A percentile compares a stretch with the other conserved stretches of the same genome.
These are phyloP conservation scores for Picathartes gymnocephalus DNA, from an alignment of 2,113 vertebrate genomes.

Conservation along the genomic window DNA sequence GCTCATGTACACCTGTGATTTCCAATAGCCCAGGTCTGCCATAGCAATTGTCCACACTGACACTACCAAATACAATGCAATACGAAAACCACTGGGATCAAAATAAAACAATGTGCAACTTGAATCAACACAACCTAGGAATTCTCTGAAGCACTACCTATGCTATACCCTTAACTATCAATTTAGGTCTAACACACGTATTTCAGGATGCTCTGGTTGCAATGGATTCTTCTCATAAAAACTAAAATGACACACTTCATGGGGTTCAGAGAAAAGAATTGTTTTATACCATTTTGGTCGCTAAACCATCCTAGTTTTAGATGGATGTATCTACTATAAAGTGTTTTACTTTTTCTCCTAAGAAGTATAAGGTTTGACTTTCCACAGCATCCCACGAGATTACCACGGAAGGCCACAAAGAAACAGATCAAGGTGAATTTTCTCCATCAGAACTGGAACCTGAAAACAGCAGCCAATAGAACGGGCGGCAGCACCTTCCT, in stretches of 20 bases:
- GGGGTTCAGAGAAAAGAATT: not conserved
- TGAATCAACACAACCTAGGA: not conserved
- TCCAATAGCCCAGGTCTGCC: not conserved
- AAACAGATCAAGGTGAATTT: slow-evolving; percentile 3
- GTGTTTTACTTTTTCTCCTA: not conserved
- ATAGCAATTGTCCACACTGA: not conserved
- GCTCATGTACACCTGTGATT: not conserved
- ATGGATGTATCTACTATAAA: not conserved
- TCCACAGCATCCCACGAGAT: not conserved
- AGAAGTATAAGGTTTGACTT: not conserved
- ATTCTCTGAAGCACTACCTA: not conserved
- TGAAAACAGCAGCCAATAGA: not conserved
- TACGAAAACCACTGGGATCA: not conserved
- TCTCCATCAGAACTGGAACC: not conserved
- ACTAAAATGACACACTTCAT: not conserved
- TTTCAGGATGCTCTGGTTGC: not conserved
- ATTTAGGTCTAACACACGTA: rapidly evolving
- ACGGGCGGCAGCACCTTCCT: not conserved
- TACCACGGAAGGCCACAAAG: not conserved
- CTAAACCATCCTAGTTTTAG: not conserved
- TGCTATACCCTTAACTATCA: not conserved
- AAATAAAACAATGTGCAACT: not conserved
- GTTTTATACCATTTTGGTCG: not conserved
- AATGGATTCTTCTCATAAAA: not conserved
- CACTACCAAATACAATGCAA: not conserved